Evolutionary conservation across 2,797 vertebrate species (phyloP).

Genomic region (Acanthis flammea): DNA sequence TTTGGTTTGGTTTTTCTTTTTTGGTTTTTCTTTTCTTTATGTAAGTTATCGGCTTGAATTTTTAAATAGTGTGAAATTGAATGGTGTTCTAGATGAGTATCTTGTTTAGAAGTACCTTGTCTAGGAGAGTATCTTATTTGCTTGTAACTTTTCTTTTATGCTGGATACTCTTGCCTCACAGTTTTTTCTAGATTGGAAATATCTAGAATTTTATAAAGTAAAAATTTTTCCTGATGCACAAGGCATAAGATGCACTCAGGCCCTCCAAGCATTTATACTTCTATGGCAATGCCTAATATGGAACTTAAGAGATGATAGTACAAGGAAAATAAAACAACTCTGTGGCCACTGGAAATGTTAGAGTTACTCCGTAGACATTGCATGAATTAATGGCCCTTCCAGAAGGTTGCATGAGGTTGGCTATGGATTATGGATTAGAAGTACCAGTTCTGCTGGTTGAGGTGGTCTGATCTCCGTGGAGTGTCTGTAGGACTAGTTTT

Average conservation of each 20-base stretch:
- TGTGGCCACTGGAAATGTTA: background rate
- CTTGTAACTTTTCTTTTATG: background rate
- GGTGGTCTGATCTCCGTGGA: background rate
- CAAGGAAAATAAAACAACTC: background rate
- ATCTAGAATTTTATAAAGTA: background rate
- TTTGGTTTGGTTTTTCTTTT: background rate
- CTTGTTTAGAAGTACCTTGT: background rate
- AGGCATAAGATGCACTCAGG: background rate
- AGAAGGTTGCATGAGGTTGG: background rate
- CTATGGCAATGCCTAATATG: background rate
- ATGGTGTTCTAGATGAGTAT: background rate
- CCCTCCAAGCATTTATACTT: background rate
- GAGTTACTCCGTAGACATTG: background rate
- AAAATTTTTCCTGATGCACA: background rate
- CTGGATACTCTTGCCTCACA: accelerated
- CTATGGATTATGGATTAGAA: background rate
- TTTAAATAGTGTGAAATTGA: background rate
- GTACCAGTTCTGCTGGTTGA: background rate
- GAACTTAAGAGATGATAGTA: background rate
- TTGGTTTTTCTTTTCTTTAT: background rate
- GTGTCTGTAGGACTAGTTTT: background rate
- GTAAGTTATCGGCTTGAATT: background rate
- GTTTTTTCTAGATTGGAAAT: background rate
- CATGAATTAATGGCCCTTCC: background rate
- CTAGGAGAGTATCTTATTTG: background rate